A percentile compares a stretch with the other conserved stretches of the same genome.
Evolutionary conservation across 2,888 invertebrate species (phyloP).

Genomic region (Xanthostigma xanthostigma): DNA sequence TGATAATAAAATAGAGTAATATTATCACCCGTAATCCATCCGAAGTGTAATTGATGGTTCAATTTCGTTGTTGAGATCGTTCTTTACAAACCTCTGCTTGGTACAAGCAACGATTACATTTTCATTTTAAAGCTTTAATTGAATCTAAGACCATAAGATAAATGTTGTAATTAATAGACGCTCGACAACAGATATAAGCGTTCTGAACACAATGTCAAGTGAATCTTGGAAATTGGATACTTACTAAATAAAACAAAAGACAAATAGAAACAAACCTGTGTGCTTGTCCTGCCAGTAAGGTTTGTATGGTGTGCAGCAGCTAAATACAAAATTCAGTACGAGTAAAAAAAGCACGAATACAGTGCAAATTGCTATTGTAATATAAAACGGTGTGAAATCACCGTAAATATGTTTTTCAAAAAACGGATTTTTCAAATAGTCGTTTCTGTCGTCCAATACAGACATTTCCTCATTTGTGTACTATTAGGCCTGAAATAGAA

Average conservation of each 20-base stretch:
- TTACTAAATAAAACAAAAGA: not conserved
- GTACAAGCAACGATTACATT: too few relatives aligned
- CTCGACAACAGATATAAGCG: too few relatives aligned
- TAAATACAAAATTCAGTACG: constrained; percentile 61
- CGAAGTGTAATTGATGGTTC: too few relatives aligned
- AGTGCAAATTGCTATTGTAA: constrained; percentile 63
- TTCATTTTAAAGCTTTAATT: too few relatives aligned
- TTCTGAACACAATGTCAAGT: too few relatives aligned
- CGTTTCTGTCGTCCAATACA: constrained; percentile 43
- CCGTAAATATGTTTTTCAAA: constrained; percentile 43
- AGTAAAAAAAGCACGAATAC: constrained; percentile 53
- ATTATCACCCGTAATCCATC: too few relatives aligned
- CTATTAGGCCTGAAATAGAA: too few relatives aligned
- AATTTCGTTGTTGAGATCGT: too few relatives aligned
- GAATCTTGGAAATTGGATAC: too few relatives aligned
- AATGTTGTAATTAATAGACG: too few relatives aligned
- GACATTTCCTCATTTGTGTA: constrained; percentile 31
- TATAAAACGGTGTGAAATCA: constrained; percentile 76
- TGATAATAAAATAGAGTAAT: constrained; percentile 21
- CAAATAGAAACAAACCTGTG: constrained; percentile 40
- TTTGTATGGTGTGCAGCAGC: constrained; percentile 66
- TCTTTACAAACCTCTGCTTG: too few relatives aligned
- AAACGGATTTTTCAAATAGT: constrained; percentile 45
- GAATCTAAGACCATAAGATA: too few relatives aligned
- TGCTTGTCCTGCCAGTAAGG: constrained; percentile 71